Percentiles rank a stretch among this genome's conserved stretches.
phyloP scores from a whole-genome alignment of 2,888 invertebrate genomes.

The Eulithis prunata region DNA sequence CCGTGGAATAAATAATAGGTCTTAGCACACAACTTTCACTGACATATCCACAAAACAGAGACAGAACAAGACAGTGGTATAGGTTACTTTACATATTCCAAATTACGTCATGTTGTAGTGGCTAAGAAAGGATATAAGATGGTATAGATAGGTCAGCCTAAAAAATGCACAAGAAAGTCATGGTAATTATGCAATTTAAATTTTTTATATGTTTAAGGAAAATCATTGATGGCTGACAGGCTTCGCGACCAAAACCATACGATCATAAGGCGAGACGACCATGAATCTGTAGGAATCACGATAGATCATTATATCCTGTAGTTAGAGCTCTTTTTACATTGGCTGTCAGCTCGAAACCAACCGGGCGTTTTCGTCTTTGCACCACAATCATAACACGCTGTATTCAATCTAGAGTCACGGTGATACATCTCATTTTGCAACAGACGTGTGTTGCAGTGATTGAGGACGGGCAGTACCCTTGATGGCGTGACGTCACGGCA shows the following conservation, averaged over 20 bases:
- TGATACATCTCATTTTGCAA: constrained; percentile 6
- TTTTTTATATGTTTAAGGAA: too few relatives aligned
- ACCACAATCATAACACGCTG: not conserved
- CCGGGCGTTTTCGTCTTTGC: not conserved
- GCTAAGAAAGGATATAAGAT: too few relatives aligned
- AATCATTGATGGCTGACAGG: not conserved
- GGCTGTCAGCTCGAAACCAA: not conserved
- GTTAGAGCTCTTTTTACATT: not conserved
- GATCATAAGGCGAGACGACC: not conserved
- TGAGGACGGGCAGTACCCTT: constrained; percentile 17
- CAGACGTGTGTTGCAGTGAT: constrained; percentile 10
- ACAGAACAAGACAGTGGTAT: not conserved
- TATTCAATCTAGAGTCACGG: constrained; percentile 1
- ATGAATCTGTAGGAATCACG: not conserved
- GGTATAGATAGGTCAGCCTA: too few relatives aligned
- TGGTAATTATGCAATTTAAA: too few relatives aligned
- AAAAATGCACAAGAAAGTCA: too few relatives aligned
- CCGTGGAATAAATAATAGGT: constrained; percentile 9
- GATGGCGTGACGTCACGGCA: constrained; percentile 66
- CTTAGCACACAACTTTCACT: constrained; percentile 1
- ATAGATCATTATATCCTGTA: not conserved
- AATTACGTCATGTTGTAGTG: too few relatives aligned
- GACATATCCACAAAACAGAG: not conserved
- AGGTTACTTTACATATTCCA: too few relatives aligned
- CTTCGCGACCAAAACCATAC: not conserved